Conservation (phyloP, 2,797 vertebrate species). For the Chloroceryle inda region DNA sequence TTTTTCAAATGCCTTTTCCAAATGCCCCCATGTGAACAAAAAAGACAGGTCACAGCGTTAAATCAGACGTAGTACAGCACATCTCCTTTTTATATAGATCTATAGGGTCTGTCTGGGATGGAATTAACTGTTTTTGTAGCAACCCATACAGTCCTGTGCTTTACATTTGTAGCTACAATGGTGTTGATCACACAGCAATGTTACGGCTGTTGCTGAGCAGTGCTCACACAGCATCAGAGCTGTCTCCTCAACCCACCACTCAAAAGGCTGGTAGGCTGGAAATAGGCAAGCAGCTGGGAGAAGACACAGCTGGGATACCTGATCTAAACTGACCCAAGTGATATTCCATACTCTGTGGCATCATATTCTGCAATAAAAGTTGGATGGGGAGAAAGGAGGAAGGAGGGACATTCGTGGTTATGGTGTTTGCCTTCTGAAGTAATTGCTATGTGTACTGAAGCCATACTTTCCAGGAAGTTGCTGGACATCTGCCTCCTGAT, state of each 20-base stretch:
- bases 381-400: neutral
- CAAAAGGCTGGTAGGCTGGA: neutral
- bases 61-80: neutral
- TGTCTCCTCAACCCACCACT: neutral
- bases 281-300: neutral
- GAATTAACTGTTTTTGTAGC: neutral
- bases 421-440: neutral
- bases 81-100: neutral
- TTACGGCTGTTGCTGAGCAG: neutral
- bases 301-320: neutral
- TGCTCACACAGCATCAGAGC: fast-evolving
- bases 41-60: neutral
- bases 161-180: neutral
- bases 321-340: neutral
- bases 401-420: neutral
- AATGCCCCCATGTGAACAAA: neutral
- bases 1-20: neutral
- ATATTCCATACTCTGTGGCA: neutral
- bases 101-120: neutral
- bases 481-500: neutral
- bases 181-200: neutral
- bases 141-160: neutral
- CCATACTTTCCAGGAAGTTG: neutral
- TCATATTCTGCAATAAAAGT: neutral
- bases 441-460: neutral